Percentiles rank a stretch among this genome's conserved stretches.
Conservation (phyloP, 2,888 invertebrate species). For the Drosophila kanekoi region DNA sequence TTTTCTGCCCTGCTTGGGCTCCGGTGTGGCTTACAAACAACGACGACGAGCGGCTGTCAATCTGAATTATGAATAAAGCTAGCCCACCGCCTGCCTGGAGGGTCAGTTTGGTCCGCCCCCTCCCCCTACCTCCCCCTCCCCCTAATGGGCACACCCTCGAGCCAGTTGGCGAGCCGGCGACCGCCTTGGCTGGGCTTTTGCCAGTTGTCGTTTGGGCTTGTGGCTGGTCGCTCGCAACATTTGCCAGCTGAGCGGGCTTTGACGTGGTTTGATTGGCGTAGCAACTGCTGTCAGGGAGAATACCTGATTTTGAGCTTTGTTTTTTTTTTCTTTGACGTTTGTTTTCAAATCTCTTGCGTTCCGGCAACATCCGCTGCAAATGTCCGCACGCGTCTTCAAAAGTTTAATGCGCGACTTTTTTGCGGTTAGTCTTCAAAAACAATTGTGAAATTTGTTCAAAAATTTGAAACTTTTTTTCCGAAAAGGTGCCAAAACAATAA, state of each 20-base stretch:
- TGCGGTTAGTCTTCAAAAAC: slow-evolving; percentile 79
- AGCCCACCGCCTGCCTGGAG: slow-evolving; percentile 16
- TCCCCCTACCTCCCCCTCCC: not conserved
- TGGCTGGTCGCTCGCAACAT: slow-evolving; percentile 54
- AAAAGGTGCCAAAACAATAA: slow-evolving; percentile 32
- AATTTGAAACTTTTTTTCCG: slow-evolving; percentile 22
- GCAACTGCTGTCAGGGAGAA: slow-evolving; percentile 15
- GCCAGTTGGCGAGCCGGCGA: slow-evolving; percentile 46
- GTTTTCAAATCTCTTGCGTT: not conserved
- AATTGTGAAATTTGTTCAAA: slow-evolving; percentile 9
- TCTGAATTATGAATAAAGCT: slow-evolving; percentile 76
- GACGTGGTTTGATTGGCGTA: not conserved
- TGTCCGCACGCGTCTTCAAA: slow-evolving; percentile 82
- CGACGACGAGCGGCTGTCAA: slow-evolving; percentile 61
- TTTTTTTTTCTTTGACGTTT: not conserved
- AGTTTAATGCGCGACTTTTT: slow-evolving; percentile 83
- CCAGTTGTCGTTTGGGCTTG: slow-evolving; percentile 77
- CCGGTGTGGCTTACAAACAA: slow-evolving; percentile 26
- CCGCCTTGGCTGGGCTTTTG: slow-evolving; percentile 50
- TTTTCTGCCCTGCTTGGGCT: slow-evolving; percentile 13
- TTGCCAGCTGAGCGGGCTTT: slow-evolving; percentile 3
- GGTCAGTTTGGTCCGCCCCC: slow-evolving; percentile 31
- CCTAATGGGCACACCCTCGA: not conserved
- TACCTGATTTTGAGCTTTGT: slow-evolving; percentile 20
- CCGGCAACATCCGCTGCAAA: slow-evolving; percentile 49